Evolutionary conservation across 2,113 vertebrate genomes (phyloP), one percentile per base, ranked within the genome.

Genomic region (Ailuropoda melanoleuca): DNA sequence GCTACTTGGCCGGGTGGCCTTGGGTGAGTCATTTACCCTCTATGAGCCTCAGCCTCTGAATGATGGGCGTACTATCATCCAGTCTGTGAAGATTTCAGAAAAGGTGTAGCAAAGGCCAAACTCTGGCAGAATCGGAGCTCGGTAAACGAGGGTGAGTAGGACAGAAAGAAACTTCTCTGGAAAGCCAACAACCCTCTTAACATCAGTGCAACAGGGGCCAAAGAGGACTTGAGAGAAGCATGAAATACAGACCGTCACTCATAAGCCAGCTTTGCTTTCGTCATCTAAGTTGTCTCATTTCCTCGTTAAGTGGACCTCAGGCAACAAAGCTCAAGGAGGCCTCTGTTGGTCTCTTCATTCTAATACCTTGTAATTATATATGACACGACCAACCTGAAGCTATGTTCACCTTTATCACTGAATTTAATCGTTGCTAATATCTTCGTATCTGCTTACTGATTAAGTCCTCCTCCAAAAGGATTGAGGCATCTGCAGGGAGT

Each of bases 1-100:
- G 53, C 24, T 3, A 2, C 31, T 18, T 18, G 39, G 43, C 11
- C 1, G 1, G 24, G 39, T 6, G 26, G 18, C 58, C 60, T 23
- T 0, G 1, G 68, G 55, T 5, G 34, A 78, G 26, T 19, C n/a
- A 34, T 31, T 72, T 26, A 23, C 50, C 15, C 0, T 0, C 77
- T 77, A 31, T 53, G 77, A 74, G 53, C 60, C 29, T 74, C 37
- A 3, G 50, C 18, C 21, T 3, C 56, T 23, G 23, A 72, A 55
- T 13, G 10, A n/a, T 4, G 72, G 31, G 24, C 12, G 1, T 39
- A 1, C 24, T 0, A n/a, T 8, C 0, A 77, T 0, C 15, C 5
- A 34, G 46, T 39, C 18, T 4, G 43, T 75, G 31, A 70, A 39
- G 62, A 43, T 26, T 37, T 62, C 88, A 74, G 19, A 84, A 29